These are phyloP conservation scores for Brevimyrus niger DNA, from an alignment of 2,113 vertebrate genomes.

Conservation along the genomic window DNA sequence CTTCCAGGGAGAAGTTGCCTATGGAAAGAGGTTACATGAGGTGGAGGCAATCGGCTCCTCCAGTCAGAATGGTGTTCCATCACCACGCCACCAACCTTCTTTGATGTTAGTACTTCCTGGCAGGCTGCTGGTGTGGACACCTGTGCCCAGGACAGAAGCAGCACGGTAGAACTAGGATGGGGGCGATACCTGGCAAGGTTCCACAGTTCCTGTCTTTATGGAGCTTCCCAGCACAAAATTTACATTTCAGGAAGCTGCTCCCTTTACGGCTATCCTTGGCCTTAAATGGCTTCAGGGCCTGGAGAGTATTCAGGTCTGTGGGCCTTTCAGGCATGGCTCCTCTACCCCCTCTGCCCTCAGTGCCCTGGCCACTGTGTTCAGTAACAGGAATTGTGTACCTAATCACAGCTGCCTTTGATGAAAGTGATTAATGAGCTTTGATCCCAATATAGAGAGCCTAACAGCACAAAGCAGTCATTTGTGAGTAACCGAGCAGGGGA, in stretches of 20 bases:
- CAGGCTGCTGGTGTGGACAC: neutral
- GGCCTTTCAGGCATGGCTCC: neutral
- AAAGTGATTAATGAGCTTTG: neutral
- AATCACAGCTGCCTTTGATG: neutral
- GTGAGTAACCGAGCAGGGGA: neutral
- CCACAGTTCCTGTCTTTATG: neutral
- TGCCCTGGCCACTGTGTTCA: neutral
- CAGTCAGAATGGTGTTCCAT: neutral
- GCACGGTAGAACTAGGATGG: neutral
- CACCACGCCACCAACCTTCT: neutral
- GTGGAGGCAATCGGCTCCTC: neutral
- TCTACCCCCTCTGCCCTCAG: neutral
- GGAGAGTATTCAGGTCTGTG: neutral
- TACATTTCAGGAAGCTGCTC: neutral
- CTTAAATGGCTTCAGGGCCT: neutral
- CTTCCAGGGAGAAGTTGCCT: neutral
- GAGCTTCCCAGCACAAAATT: neutral
- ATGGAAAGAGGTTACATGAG: neutral
- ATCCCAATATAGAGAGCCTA: neutral
- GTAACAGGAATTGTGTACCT: neutral
- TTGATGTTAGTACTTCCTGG: neutral
- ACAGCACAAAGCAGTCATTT: neutral
- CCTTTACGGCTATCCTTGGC: neutral
- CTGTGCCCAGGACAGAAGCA: neutral
- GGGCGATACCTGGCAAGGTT: neutral